Evolutionary conservation across 2,888 invertebrate species (phyloP).

Genomic region (Crematogaster levior): DNA sequence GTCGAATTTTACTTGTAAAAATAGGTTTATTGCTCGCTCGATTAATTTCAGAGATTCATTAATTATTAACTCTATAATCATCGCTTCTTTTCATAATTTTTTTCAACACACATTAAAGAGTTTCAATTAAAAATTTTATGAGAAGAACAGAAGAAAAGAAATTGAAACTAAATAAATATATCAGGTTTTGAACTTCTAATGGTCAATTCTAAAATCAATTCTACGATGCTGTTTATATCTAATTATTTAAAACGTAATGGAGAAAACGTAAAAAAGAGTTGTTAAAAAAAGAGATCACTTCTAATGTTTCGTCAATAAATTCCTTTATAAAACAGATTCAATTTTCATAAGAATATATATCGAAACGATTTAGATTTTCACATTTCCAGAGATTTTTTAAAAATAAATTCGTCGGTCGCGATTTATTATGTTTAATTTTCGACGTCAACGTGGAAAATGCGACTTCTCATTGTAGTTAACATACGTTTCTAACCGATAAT

Average conservation of each 20-base stretch:
- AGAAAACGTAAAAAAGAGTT: too few relatives aligned
- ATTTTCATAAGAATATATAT: not conserved
- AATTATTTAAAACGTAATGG: not conserved
- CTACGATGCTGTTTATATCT: not conserved
- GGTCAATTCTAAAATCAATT: not conserved
- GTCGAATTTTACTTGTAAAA: slow-evolving; percentile 1
- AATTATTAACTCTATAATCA: not conserved
- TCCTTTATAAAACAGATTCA: not conserved
- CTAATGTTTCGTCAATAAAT: not conserved
- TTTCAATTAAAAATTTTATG: not conserved
- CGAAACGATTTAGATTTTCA: not conserved
- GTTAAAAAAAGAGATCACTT: not conserved
- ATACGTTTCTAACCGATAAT: slow-evolving; percentile 70
- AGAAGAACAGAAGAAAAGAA: not conserved
- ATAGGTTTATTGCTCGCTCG: not conserved
- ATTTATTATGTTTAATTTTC: not conserved
- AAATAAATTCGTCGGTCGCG: not conserved
- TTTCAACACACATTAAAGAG: not conserved
- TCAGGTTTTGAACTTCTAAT: not conserved
- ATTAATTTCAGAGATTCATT: not conserved
- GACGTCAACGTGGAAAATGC: slow-evolving; percentile 65
- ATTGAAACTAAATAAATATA: not conserved
- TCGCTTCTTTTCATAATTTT: not conserved
- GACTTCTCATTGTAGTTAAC: slow-evolving; percentile 68
- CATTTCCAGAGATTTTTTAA: not conserved